Percentiles rank a stretch among this genome's conserved stretches.
Evolutionary conservation across 2,797 vertebrate species (phyloP).

Genomic region (Mormyrops attenuatus): DNA sequence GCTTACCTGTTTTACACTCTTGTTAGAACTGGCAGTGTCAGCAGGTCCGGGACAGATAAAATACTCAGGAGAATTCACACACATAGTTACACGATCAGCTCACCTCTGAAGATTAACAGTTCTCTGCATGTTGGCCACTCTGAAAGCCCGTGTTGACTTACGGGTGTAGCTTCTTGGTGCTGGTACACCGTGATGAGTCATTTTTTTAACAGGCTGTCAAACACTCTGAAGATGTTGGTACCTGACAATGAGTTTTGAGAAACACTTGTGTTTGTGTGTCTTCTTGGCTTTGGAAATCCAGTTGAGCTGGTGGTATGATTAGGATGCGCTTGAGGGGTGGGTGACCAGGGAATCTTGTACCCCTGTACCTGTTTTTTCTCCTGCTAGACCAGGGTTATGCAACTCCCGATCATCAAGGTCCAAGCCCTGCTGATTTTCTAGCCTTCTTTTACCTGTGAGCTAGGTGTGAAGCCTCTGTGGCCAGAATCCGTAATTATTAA

Average conservation of each 20-base stretch:
- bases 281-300: background rate
- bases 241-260: background rate
- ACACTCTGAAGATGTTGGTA: background rate
- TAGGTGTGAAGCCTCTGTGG: background rate
- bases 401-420: background rate
- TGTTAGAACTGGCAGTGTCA: background rate
- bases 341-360: background rate
- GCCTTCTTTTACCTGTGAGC: background rate
- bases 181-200: background rate
- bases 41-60: background rate
- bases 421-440: background rate
- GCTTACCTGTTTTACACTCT: background rate
- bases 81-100: background rate
- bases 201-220: background rate
- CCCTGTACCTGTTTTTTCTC: background rate
- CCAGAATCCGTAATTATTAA: background rate
- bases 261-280: background rate
- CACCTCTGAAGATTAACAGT: background rate
- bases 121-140: background rate
- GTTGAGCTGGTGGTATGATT: background rate
- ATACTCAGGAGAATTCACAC: background rate
- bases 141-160: constrained; percentile 12
- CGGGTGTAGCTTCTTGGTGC: background rate
- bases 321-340: background rate
- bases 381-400: background rate